phyloP scores from a whole-genome alignment of 2,888 invertebrate species.

The Dynastes grantii region DNA sequence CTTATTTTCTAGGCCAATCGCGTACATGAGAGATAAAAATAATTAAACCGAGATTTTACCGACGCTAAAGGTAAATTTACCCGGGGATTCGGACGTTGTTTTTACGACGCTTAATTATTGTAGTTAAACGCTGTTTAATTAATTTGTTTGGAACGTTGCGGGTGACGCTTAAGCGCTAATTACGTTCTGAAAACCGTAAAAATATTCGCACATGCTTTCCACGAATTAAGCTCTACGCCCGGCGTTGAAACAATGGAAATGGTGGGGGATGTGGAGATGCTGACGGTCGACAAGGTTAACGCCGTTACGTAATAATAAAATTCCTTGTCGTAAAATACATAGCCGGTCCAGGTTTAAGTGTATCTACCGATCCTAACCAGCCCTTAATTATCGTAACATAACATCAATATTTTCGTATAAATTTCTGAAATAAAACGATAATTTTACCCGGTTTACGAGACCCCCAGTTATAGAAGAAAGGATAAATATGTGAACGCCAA shows the following conservation, averaged over 20 bases:
- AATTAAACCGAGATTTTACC: conserved; percentile 18
- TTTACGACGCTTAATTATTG: conserved; percentile 23
- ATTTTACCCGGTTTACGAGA: background rate
- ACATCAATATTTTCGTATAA: conserved; percentile 2
- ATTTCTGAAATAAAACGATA: background rate
- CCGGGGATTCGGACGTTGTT: conserved; percentile 24
- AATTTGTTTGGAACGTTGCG: conserved; percentile 19
- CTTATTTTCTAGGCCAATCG: background rate
- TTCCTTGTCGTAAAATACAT: conserved; percentile 2
- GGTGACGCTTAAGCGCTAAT: background rate
- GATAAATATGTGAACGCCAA: no score
- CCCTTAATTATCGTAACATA: background rate
- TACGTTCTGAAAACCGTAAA: conserved; percentile 7
- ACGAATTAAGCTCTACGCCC: background rate
- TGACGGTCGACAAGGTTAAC: no score
- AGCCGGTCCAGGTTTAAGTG: background rate
- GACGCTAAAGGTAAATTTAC: background rate
- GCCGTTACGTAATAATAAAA: conserved; percentile 1
- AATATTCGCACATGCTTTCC: conserved; percentile 22
- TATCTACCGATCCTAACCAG: no score
- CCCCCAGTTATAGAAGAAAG: no score
- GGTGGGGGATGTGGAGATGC: background rate
- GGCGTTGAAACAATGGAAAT: background rate
- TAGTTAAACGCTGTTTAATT: conserved; percentile 29
- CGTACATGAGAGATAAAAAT: conserved; percentile 18